These are phyloP conservation scores for Eucidaris tribuloides DNA, from an alignment of 35 echinoderm and acorn worm genomes.

Conservation along the genomic window DNA sequence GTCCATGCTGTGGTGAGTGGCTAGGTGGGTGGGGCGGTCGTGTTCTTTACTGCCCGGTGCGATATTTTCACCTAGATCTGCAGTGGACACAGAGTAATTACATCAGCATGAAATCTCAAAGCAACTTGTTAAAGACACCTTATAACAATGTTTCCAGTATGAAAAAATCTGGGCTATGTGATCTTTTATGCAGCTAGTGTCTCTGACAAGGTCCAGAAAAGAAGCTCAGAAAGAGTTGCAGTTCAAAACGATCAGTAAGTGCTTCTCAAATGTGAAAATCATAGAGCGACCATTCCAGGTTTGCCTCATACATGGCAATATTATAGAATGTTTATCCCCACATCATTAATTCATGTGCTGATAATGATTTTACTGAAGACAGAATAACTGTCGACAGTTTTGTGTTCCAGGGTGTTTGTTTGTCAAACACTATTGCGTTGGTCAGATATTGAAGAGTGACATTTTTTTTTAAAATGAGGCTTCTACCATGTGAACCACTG, in stretches of 20 bases:
- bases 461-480: neutral
- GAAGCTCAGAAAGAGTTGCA: no score
- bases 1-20: constrained; percentile 4
- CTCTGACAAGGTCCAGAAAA: no score
- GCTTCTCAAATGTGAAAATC: neutral
- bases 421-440: neutral
- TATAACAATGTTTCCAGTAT: no score
- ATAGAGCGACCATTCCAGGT: no score
- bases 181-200: no score
- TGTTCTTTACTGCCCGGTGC: constrained; percentile 10
- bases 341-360: neutral
- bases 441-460: neutral
- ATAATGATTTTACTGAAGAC: neutral
- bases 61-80: constrained; percentile 77
- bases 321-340: no score
- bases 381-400: neutral
- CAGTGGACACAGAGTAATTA: neutral
- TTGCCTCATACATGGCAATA: neutral
- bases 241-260: no score
- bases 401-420: neutral
- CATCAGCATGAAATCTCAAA: neutral
- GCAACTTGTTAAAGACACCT: neutral
- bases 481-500: neutral
- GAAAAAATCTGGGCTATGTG: neutral
- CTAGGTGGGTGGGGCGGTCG: neutral